Conservation (phyloP, 2,888 invertebrate species). For the Noctua janthina region DNA sequence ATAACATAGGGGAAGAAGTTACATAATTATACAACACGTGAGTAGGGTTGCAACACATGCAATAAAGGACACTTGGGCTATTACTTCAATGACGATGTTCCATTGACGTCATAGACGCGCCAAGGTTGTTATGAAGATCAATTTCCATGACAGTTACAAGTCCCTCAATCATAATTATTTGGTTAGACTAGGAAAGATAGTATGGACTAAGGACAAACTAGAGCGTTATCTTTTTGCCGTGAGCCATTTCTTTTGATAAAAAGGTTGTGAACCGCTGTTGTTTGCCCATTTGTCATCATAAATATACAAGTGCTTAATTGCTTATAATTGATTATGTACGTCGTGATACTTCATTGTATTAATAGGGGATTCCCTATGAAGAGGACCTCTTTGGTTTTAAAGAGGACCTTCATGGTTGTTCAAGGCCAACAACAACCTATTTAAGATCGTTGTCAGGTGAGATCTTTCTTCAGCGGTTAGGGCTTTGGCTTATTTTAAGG, state of each 20-base stretch:
- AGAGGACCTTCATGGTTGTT: not conserved
- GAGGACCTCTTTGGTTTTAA: not conserved
- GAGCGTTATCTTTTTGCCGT: not conserved
- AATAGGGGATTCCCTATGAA: not conserved
- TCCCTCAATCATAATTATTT: slow-evolving; percentile 12
- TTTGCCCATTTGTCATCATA: not conserved
- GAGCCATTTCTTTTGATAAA: not conserved
- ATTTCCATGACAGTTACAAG: slow-evolving; percentile 14
- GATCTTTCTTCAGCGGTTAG: not conserved
- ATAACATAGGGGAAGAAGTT: not conserved
- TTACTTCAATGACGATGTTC: not conserved
- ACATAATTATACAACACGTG: too few relatives aligned
- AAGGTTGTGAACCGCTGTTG: not conserved
- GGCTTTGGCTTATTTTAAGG: not conserved
- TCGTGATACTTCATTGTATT: not conserved
- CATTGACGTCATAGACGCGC: not conserved
- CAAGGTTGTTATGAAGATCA: slow-evolving; percentile 9
- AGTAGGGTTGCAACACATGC: not conserved
- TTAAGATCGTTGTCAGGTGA: not conserved
- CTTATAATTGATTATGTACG: not conserved
- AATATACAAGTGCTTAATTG: not conserved
- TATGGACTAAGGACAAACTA: not conserved
- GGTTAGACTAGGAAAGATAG: slow-evolving; percentile 22
- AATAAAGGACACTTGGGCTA: not conserved
- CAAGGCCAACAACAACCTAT: not conserved